These are phyloP conservation scores for Dicranocentrus wangi DNA, from an alignment of 2,888 invertebrate genomes.

Conservation along the genomic window DNA sequence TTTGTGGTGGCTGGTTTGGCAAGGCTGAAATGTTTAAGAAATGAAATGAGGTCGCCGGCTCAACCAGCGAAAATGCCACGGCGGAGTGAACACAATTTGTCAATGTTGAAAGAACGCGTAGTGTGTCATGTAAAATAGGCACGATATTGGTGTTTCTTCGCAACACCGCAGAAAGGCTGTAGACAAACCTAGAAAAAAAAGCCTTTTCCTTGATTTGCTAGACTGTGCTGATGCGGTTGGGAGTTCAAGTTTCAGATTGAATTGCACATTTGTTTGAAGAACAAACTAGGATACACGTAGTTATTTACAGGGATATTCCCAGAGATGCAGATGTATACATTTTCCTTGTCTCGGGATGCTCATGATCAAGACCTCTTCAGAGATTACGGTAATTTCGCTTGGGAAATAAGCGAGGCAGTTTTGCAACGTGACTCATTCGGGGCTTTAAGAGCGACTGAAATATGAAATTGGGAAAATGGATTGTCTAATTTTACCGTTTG, in stretches of 20 bases:
- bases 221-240: not conserved
- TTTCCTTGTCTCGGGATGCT: not conserved
- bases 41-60: conserved; percentile 16
- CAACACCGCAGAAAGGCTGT: not conserved
- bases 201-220: conserved; percentile 11
- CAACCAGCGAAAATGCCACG: conserved; percentile 34
- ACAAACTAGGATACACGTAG: not conserved
- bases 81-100: conserved; percentile 38
- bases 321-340: too few species aligned
- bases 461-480: not conserved
- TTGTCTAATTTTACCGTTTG: too few species aligned
- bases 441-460: not conserved
- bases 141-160: not conserved
- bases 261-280: conserved; percentile 36
- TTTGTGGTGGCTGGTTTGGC: too few species aligned
- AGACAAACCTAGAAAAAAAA: not conserved
- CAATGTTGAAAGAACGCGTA: conserved; percentile 36
- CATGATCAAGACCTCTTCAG: conserved; percentile 14
- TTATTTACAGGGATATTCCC: not conserved
- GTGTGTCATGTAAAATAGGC: conserved; percentile 35
- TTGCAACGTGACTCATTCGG: too few species aligned
- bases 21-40: conserved; percentile 21
- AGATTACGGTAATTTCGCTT: conserved; percentile 15
- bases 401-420: not conserved
- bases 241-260: conserved; percentile 30